Base-by-base conservation (phyloP, 2,797 vertebrate species). In the Psittacula echo region DNA sequence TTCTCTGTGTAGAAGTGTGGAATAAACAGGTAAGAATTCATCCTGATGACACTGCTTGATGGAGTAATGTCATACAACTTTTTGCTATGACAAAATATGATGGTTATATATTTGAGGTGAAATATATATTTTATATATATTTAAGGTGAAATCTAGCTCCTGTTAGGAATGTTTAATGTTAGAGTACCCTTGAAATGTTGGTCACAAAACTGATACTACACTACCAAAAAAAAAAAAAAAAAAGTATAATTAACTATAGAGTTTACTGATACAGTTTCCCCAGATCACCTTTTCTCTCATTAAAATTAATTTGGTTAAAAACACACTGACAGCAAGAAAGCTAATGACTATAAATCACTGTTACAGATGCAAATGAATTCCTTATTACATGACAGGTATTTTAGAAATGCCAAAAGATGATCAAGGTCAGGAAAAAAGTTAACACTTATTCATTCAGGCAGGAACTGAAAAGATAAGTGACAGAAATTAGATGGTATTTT, bases 381-480 rank as follows among this genome's bases (percentile, higher is more conserved):
- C 22, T 77, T 92, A 77, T 41, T 67, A 62, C 24, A 68, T 34
- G 21, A 56, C 81, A 50, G 5, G 11, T 87, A 45, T 72, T 95
- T 94, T 48, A 77, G 56, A 75, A 95, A 95, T 85, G 58, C 11
- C 44, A 93, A 75, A 78, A 93, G n/a, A 90, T 85, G 62, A 75
- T 32, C 70, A 90, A 70, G 76, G 45, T 82, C 80, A 71, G 60
- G 13, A 27, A 93, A 89, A 95, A 93, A 47, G 53, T 77, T 85
- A 82, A 73, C 45, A 88, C 17, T 89, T 71, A 82, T 65, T 83
- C 68, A 54, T 72, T 87, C 11, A 54, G 47, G 48, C 11, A 80
- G 60, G 45, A 94, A 96, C 62, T 53, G 39, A 93, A 88, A 94
- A 95, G 24, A 76, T 72, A 93, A 92, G 54, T 89, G 29, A 51